Evolutionary conservation across 2,888 invertebrate species (phyloP).

Genomic region (Melanostoma mellinum): DNA sequence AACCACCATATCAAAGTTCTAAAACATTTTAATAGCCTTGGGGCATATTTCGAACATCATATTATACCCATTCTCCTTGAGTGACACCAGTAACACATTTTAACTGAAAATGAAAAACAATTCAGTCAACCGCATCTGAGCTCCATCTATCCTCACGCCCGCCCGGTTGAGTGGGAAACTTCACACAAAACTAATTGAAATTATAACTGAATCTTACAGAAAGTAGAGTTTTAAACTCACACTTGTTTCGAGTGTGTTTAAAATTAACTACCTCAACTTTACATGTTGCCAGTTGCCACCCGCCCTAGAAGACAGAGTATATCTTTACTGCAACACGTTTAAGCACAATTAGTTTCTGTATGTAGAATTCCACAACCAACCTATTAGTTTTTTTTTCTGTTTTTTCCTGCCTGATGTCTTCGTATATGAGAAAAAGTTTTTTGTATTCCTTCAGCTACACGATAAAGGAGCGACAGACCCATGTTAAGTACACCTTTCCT

Average conservation of each 20-base stretch:
- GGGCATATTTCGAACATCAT: no score
- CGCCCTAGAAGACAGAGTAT: background rate
- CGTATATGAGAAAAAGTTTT: background rate
- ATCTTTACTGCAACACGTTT: background rate
- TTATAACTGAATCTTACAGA: constrained; percentile 12
- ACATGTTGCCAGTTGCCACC: background rate
- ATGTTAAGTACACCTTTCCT: background rate
- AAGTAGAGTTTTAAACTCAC: constrained; percentile 5
- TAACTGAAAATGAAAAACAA: no score
- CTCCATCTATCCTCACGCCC: background rate
- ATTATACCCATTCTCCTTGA: no score
- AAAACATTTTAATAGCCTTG: no score
- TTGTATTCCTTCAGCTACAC: background rate
- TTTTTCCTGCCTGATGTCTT: background rate
- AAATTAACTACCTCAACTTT: background rate
- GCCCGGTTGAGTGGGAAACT: background rate
- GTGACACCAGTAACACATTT: no score
- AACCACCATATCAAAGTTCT: no score
- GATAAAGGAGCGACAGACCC: constrained; percentile 4
- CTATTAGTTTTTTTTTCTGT: constrained; percentile 3
- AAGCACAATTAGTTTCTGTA: constrained; percentile 2
- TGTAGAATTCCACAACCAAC: background rate
- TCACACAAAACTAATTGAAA: background rate
- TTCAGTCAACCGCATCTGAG: no score
- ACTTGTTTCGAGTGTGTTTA: background rate